Evolutionary conservation across 2,113 vertebrate genomes (phyloP).

Genomic region (Hippocampus barbouri): DNA sequence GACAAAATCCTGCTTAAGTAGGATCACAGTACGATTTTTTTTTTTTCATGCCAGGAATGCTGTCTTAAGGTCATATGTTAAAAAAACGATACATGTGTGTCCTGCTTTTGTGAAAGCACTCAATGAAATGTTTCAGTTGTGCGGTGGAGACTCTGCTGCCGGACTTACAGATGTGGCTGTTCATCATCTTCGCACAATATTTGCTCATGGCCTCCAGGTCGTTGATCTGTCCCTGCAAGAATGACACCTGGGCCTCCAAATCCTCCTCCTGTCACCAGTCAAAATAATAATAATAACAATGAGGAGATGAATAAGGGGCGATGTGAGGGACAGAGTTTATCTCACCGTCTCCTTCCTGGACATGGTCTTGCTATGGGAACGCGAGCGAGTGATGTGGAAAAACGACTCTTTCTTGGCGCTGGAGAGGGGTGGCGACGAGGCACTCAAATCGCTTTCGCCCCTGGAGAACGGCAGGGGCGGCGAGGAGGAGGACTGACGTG

Average conservation of each 20-base stretch:
- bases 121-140: too few relatives aligned
- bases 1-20: too few relatives aligned
- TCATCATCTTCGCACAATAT: slow-evolving; percentile 97
- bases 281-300: background rate
- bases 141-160: background rate
- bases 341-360: slow-evolving; percentile 88
- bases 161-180: slow-evolving; percentile 88
- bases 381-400: slow-evolving; percentile 94
- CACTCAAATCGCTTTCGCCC: slow-evolving; percentile 69
- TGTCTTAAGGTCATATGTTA: too few relatives aligned
- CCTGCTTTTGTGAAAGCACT: too few relatives aligned
- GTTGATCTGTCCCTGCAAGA: slow-evolving; percentile 95
- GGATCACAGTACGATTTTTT: too few relatives aligned
- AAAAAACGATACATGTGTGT: too few relatives aligned
- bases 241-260: slow-evolving; percentile 93
- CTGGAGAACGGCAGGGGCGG: slow-evolving; percentile 83
- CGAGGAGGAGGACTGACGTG: slow-evolving; percentile 80
- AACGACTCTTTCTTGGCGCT: slow-evolving; percentile 93
- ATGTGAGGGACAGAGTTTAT: slow-evolving; percentile 2
- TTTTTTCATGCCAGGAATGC: too few relatives aligned
- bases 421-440: slow-evolving; percentile 87
- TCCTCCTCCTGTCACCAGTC: slow-evolving; percentile 83
- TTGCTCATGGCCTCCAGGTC: slow-evolving; percentile 99
- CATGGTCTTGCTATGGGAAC: slow-evolving; percentile 93
- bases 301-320: background rate